A percentile compares a stretch with the other conserved stretches of the same genome.
Evolutionary conservation across 2,797 vertebrate species (phyloP).

Genomic region (Craterocephalus amniculus): DNA sequence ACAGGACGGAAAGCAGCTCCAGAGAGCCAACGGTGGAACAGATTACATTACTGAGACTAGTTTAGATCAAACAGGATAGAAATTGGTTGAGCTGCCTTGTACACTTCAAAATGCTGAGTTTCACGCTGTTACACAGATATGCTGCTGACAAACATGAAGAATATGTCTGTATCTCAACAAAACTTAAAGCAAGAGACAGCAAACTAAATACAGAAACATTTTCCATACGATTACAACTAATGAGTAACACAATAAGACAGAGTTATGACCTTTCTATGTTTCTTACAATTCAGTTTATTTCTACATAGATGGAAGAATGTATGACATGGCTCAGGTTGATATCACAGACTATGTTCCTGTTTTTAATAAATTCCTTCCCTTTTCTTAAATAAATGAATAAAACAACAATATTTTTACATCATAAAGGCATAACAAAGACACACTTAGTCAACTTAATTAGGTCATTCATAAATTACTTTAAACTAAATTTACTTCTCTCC

Average conservation of each 20-base stretch:
- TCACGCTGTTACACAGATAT: neutral
- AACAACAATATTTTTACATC: neutral
- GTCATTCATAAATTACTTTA: neutral
- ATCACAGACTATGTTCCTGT: slow-evolving; percentile 19
- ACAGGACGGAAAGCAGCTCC: slow-evolving; percentile 26
- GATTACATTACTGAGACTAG: slow-evolving; percentile 55
- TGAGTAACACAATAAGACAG: slow-evolving; percentile 1
- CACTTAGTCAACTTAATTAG: neutral
- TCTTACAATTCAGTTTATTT: slow-evolving; percentile 6
- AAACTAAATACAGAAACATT: neutral
- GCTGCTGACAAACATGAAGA: slow-evolving; percentile 31
- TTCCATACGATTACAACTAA: neutral
- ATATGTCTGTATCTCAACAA: slow-evolving; percentile 7
- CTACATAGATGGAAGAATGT: slow-evolving; percentile 9
- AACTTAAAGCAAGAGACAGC: slow-evolving; percentile 10
- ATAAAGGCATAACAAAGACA: slow-evolving; percentile 11
- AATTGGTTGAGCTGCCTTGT: slow-evolving; percentile 34
- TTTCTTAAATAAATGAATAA: slow-evolving; percentile 20
- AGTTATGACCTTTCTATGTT: neutral
- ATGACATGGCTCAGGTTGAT: slow-evolving; percentile 21
- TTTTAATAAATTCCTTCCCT: slow-evolving; percentile 9
- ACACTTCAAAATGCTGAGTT: slow-evolving; percentile 13
- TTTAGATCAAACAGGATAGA: slow-evolving; percentile 49
- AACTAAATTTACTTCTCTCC: neutral
- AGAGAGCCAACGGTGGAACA: slow-evolving; percentile 17